phyloP scores from a whole-genome alignment of 2,888 invertebrate genomes.

The Drosophila silvestris region DNA sequence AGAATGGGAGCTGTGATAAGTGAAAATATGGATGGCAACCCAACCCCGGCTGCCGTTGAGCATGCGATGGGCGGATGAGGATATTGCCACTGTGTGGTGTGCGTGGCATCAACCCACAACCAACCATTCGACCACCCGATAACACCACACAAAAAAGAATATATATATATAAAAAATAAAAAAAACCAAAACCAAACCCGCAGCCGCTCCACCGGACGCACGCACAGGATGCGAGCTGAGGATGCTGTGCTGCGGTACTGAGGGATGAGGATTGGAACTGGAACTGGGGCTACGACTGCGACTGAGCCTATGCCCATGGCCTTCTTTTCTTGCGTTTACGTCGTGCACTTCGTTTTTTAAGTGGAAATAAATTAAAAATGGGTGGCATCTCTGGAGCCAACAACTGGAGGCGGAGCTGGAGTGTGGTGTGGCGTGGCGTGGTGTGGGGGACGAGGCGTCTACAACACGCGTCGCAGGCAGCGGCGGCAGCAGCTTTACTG shows the following conservation, averaged over 20 bases:
- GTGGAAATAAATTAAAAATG: slow-evolving; percentile 85
- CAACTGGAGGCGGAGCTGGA: slow-evolving; percentile 2
- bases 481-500: slow-evolving; percentile 27
- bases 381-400: slow-evolving; percentile 73
- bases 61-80: slow-evolving; percentile 62
- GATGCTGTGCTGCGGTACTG: slow-evolving; percentile 48
- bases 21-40: slow-evolving; percentile 67
- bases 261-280: slow-evolving; percentile 25
- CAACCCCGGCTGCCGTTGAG: slow-evolving; percentile 32
- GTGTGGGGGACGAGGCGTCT: slow-evolving; percentile 36
- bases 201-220: slow-evolving; percentile 74
- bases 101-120: slow-evolving; percentile 32
- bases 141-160: slow-evolving; percentile 58
- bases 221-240: slow-evolving; percentile 75
- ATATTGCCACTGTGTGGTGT: slow-evolving; percentile 47
- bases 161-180: not conserved
- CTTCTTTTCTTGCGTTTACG: slow-evolving; percentile 40
- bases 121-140: slow-evolving; percentile 53
- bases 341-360: slow-evolving; percentile 65
- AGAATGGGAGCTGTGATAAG: slow-evolving; percentile 64
- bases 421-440: slow-evolving; percentile 10
- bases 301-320: slow-evolving; percentile 54
- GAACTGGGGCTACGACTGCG: slow-evolving; percentile 11
- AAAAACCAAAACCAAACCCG: slow-evolving; percentile 17
- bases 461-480: slow-evolving; percentile 66